Percentiles rank a stretch among this genome's conserved stretches.
Evolutionary conservation across 2,797 vertebrate species (phyloP).

Genomic region (Hippocampus kuda): DNA sequence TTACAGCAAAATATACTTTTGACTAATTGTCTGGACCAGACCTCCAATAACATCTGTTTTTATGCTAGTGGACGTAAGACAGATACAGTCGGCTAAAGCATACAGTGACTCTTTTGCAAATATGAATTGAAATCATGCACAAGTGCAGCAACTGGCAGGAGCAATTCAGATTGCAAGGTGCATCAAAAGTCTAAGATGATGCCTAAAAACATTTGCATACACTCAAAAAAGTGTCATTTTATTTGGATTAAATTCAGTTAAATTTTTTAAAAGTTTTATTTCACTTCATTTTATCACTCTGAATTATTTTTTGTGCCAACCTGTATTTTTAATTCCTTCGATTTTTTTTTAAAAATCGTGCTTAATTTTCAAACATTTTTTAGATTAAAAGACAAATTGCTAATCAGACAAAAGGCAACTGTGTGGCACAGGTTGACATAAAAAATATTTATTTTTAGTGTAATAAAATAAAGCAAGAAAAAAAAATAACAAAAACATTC

Average conservation of each 20-base stretch:
- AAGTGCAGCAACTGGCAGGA: conserved; percentile 78
- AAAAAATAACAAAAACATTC: not conserved
- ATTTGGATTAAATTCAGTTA: not conserved
- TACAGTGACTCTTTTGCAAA: conserved; percentile 66
- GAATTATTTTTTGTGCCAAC: not conserved
- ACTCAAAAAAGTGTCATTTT: not conserved
- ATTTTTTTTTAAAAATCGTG: not conserved
- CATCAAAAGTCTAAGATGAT: conserved; percentile 46
- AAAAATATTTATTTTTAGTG: not conserved
- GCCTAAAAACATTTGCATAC: conserved; percentile 6
- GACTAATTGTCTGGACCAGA: not conserved
- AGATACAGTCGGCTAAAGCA: conserved; percentile 44
- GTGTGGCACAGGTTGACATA: not conserved
- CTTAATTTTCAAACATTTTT: not conserved
- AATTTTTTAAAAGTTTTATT: not conserved
- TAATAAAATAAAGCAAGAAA: not conserved
- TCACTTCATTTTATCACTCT: not conserved
- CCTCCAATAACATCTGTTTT: not conserved
- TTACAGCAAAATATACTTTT: not conserved
- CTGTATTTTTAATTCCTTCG: not conserved
- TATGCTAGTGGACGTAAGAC: not conserved
- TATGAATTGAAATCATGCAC: conserved; percentile 78
- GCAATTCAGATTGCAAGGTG: conserved; percentile 77
- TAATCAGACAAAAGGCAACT: not conserved
- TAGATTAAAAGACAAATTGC: not conserved